Percentiles rank a stretch among this genome's conserved stretches.
phyloP scores from a whole-genome alignment of 2,888 invertebrate genomes.

The Cataglyphis altisquamis region DNA sequence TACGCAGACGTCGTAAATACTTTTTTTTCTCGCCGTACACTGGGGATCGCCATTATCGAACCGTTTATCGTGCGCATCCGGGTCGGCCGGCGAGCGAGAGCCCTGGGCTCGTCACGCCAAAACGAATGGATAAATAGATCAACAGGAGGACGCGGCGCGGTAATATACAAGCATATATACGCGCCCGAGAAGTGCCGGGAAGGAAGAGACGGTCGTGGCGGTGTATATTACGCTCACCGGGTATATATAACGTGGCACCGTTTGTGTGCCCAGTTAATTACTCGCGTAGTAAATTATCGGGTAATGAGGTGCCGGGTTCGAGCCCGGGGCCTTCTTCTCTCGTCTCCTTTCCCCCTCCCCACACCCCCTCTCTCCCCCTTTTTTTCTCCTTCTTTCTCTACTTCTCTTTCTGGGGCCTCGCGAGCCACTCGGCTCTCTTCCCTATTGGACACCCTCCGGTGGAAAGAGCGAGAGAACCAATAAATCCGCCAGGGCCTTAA shows the following conservation, averaged over 20 bases:
- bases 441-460: conserved; percentile 71
- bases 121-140: conserved; percentile 82
- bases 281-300: conserved; percentile 85
- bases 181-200: conserved; percentile 66
- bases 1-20: conserved; percentile 49
- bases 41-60: conserved; percentile 42
- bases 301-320: conserved; percentile 85
- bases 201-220: conserved; percentile 53
- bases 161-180: conserved; percentile 78
- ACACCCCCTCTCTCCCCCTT: conserved; percentile 58
- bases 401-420: conserved; percentile 38
- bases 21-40: conserved; percentile 31
- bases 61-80: conserved; percentile 52
- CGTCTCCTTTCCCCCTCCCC: conserved; percentile 64
- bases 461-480: conserved; percentile 80
- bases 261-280: conserved; percentile 86
- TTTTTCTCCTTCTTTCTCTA: conserved; percentile 65
- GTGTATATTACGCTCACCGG: conserved; percentile 61
- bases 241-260: conserved; percentile 78
- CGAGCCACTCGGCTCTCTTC: conserved; percentile 62
- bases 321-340: conserved; percentile 79
- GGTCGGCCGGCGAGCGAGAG: conserved; percentile 52
- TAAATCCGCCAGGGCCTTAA: conserved; percentile 82
- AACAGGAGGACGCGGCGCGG: conserved; percentile 74
- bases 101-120: conserved; percentile 69